Conservation (phyloP, 2,888 invertebrate species). For the Cryptus viduatorius region DNA sequence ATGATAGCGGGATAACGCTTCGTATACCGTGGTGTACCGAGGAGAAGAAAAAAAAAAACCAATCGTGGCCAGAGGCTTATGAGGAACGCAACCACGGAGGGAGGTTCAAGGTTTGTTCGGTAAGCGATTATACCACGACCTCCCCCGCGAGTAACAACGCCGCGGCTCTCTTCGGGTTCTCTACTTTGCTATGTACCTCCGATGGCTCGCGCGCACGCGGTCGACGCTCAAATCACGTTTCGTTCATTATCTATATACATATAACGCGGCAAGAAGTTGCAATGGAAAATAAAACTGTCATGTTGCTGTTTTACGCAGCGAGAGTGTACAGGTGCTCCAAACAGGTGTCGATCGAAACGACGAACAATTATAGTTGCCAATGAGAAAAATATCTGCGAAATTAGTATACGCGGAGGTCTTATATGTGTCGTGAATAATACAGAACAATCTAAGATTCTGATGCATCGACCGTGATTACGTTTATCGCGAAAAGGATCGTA, state of each 20-base stretch:
- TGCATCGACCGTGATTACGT: no score
- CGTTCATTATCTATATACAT: not conserved
- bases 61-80: not conserved
- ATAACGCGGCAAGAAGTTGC: not conserved
- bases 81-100: constrained; percentile 32
- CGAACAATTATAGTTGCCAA: constrained; percentile 16
- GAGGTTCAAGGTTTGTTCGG: constrained; percentile 60
- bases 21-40: not conserved
- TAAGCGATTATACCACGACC: constrained; percentile 54
- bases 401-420: not conserved
- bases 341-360: constrained; percentile 62
- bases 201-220: not conserved
- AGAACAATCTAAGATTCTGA: no score
- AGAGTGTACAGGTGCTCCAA: constrained; percentile 51
- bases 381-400: not conserved
- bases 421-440: no score
- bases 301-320: not conserved
- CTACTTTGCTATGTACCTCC: not conserved
- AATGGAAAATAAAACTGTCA: constrained; percentile 14
- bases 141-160: constrained; percentile 13
- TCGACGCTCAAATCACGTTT: not conserved
- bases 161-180: not conserved
- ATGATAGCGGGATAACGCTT: not conserved
- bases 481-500: no score
- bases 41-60: constrained; percentile 2